phyloP scores from a whole-genome alignment of 2,113 vertebrate genomes.

The Telmatochromis sp. region DNA sequence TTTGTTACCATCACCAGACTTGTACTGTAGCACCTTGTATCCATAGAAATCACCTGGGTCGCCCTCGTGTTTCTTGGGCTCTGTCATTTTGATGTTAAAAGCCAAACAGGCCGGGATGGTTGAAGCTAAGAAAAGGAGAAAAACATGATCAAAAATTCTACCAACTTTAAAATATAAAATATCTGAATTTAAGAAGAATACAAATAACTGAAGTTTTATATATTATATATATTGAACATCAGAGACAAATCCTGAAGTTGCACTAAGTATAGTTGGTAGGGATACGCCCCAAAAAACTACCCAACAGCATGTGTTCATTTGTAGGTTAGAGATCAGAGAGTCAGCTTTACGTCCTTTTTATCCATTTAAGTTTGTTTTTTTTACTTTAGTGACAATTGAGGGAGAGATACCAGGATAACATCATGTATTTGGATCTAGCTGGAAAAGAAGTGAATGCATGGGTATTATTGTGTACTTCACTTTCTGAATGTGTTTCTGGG shows the following conservation, averaged over 20 bases:
- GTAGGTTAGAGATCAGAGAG: background rate
- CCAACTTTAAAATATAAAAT: background rate
- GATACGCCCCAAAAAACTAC: background rate
- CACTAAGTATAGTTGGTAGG: background rate
- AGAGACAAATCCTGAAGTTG: background rate
- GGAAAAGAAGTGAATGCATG: background rate
- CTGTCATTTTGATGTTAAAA: constrained; percentile 45
- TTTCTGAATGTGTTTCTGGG: background rate
- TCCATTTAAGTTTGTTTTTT: background rate
- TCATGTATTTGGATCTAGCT: background rate
- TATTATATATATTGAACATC: background rate
- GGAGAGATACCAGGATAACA: background rate
- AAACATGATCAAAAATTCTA: background rate
- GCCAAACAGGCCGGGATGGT: background rate
- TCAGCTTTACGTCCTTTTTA: rapidly evolving
- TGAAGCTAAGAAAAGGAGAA: background rate
- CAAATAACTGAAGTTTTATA: background rate
- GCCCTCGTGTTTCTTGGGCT: background rate
- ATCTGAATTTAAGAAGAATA: background rate
- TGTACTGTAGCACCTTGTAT: constrained; percentile 57
- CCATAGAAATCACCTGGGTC: constrained; percentile 47
- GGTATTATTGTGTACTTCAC: background rate
- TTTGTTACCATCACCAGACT: background rate
- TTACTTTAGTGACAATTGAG: background rate
- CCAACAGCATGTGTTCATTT: background rate